Evolutionary conservation across 2,113 vertebrate genomes (phyloP).

Genomic region (Pterocles burchelli): DNA sequence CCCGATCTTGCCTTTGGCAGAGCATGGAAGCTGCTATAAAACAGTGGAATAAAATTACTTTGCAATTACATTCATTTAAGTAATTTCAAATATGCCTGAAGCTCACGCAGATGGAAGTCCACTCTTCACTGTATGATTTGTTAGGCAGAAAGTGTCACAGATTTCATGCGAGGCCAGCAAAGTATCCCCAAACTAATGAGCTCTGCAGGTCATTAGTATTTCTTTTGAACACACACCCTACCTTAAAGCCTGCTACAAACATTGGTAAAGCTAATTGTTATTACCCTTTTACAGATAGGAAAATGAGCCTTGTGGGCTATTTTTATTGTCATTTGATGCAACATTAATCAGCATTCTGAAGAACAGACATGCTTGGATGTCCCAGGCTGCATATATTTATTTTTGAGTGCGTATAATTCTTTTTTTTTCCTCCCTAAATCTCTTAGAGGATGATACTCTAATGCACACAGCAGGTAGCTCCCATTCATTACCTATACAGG

Average conservation of each 20-base stretch:
- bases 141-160: background rate
- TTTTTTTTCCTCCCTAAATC: background rate
- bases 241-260: background rate
- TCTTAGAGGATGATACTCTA: background rate
- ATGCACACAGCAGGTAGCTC: background rate
- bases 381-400: background rate
- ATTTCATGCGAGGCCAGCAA: background rate
- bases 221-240: background rate
- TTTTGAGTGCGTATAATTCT: background rate
- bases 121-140: background rate
- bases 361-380: background rate
- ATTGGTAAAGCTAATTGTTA: background rate
- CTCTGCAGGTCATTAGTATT: background rate
- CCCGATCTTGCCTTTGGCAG: background rate
- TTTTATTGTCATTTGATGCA: slow-evolving; percentile 23
- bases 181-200: background rate
- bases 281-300: background rate
- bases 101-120: background rate
- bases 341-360: slow-evolving; percentile 5
- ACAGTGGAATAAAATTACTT: slow-evolving; percentile 28
- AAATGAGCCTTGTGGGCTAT: slow-evolving; percentile 4
- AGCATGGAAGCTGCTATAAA: background rate
- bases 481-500: background rate
- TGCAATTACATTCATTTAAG: slow-evolving; percentile 25
- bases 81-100: slow-evolving; percentile 30